Percentiles rank a stretch among this genome's conserved stretches.
Evolutionary conservation across 2,888 invertebrate genomes (phyloP).

Genomic region (Mongoloraphidia duomilia): DNA sequence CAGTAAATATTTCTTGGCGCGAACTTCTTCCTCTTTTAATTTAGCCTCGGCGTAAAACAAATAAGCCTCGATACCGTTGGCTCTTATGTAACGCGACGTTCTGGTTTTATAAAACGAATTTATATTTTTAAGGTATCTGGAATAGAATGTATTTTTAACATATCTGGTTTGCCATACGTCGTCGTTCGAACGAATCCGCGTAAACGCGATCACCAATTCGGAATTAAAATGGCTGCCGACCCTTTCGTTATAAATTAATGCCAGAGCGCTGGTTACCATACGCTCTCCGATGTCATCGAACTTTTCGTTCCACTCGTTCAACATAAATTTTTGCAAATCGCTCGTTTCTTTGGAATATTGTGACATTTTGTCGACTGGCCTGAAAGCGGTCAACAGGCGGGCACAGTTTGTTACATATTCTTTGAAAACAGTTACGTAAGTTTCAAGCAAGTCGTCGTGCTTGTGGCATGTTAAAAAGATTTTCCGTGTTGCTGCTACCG

Average conservation of each 20-base stretch:
- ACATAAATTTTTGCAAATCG: slow-evolving; percentile 88
- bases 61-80: slow-evolving; percentile 90
- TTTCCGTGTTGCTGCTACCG: slow-evolving; percentile 83
- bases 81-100: slow-evolving; percentile 76
- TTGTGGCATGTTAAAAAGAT: slow-evolving; percentile 83
- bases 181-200: slow-evolving; percentile 95
- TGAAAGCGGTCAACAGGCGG: slow-evolving; percentile 91
- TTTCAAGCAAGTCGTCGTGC: slow-evolving; percentile 87
- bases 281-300: slow-evolving; percentile 90
- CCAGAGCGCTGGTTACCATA: slow-evolving; percentile 92
- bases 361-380: slow-evolving; percentile 76
- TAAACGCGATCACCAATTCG: slow-evolving; percentile 92
- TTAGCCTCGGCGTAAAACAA: slow-evolving; percentile 95
- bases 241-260: slow-evolving; percentile 88
- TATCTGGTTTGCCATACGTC: slow-evolving; percentile 87
- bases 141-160: slow-evolving; percentile 88
- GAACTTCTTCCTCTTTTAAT: slow-evolving; percentile 83
- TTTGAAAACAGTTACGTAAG: slow-evolving; percentile 96
- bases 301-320: slow-evolving; percentile 96
- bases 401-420: slow-evolving; percentile 97
- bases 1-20: slow-evolving; percentile 84
- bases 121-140: slow-evolving; percentile 89
- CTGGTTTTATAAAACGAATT: slow-evolving; percentile 85
- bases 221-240: slow-evolving; percentile 98
- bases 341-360: slow-evolving; percentile 66